Evolutionary conservation across 2,113 vertebrate genomes (phyloP).

Genomic region (Marmota flaviventris): DNA sequence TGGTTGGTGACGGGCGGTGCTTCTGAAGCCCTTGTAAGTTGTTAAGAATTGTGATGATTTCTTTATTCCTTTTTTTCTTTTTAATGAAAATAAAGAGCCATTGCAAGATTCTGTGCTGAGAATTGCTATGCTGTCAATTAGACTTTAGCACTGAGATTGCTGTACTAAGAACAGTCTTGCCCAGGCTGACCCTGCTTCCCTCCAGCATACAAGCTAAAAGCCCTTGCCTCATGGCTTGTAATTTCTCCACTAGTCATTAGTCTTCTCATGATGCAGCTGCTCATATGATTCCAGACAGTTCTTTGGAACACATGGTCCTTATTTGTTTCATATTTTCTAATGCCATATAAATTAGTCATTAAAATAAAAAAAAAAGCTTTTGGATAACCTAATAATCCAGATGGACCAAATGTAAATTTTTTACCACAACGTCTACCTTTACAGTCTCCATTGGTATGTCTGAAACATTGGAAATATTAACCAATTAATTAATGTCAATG

Average conservation of each 20-base stretch:
- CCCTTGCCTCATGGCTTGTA: neutral
- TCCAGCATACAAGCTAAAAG: neutral
- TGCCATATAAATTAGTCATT: neutral
- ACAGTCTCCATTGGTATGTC: neutral
- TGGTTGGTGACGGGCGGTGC: rapidly evolving
- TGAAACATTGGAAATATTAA: neutral
- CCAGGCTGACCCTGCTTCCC: neutral
- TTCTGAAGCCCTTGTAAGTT: neutral
- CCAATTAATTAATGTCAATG: neutral
- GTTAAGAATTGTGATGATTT: neutral
- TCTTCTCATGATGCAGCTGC: neutral
- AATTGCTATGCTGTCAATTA: neutral
- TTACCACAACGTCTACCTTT: neutral
- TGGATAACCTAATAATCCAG: neutral
- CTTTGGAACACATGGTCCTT: slow-evolving; percentile 42
- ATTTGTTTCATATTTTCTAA: slow-evolving; percentile 50
- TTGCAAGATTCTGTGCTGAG: neutral
- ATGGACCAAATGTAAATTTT: neutral
- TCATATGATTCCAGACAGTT: slow-evolving; percentile 43
- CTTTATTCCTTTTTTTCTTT: neutral
- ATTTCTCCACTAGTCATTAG: neutral
- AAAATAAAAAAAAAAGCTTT: slow-evolving; percentile 5
- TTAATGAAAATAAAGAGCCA: neutral
- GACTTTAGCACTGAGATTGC: neutral
- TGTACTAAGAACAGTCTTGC: neutral